Evolutionary conservation across 2,888 invertebrate genomes (phyloP).

Genomic region (Linhomoeus sp.): DNA sequence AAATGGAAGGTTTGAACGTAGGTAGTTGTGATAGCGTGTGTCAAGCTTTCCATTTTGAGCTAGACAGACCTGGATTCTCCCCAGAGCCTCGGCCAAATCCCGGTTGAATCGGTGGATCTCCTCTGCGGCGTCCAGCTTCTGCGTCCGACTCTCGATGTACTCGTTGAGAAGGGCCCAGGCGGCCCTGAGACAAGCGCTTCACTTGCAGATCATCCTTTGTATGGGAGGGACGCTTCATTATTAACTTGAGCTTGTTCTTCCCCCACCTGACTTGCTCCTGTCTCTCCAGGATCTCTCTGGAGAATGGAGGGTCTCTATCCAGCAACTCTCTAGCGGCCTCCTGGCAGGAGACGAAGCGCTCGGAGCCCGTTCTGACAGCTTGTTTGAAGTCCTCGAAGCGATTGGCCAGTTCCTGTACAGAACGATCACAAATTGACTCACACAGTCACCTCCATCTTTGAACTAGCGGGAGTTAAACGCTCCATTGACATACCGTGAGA

Average conservation of each 20-base stretch:
- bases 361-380: constrained; percentile 55
- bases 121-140: constrained; percentile 72
- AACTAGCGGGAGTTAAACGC: too few species aligned
- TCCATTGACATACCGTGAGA: constrained; percentile 11
- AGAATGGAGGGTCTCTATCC: constrained; percentile 58
- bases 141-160: constrained; percentile 62
- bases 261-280: constrained; percentile 18
- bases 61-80: constrained; percentile 58
- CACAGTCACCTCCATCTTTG: too few species aligned
- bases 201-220: too few species aligned
- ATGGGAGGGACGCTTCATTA: too few species aligned
- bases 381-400: constrained; percentile 84
- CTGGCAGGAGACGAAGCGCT: constrained; percentile 66
- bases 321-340: constrained; percentile 68
- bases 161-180: constrained; percentile 67
- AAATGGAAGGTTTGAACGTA: too few species aligned
- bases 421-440: too few species aligned
- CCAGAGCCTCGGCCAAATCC: constrained; percentile 71
- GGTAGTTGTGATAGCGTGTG: too few species aligned
- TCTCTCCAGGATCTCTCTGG: constrained; percentile 55
- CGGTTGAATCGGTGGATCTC: constrained; percentile 93
- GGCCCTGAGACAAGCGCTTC: too few species aligned
- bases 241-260: too few species aligned
- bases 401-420: constrained; percentile 54
- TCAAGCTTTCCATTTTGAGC: too few species aligned